phyloP scores from a whole-genome alignment of 2,113 vertebrate species.

The Heterochromis multidens region DNA sequence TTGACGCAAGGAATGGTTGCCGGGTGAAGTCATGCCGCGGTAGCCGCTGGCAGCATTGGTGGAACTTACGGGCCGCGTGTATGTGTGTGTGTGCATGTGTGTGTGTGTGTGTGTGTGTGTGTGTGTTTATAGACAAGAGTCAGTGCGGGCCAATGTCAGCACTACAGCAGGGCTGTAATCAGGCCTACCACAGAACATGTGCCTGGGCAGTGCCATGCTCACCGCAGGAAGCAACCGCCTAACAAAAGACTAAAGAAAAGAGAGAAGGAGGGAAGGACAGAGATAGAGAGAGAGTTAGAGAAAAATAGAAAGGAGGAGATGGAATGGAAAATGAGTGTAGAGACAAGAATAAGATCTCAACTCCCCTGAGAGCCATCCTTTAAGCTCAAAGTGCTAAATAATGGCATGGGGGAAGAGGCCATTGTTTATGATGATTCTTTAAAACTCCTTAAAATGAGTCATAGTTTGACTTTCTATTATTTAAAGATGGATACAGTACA shows the following conservation, averaged over 20 bases:
- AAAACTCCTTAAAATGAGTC: background rate
- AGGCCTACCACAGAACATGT: slow-evolving; percentile 74
- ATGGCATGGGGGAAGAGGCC: background rate
- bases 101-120: slow-evolving; percentile 35
- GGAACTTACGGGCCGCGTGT: slow-evolving; percentile 66
- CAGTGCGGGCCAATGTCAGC: slow-evolving; percentile 76
- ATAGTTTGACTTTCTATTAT: background rate
- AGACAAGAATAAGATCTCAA: slow-evolving; percentile 2
- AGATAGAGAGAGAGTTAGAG: background rate
- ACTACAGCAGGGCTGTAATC: slow-evolving; percentile 78
- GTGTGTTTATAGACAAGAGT: slow-evolving; percentile 63
- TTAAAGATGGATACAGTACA: background rate
- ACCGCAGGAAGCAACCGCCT: slow-evolving; percentile 71
- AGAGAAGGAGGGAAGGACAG: slow-evolving; percentile 6
- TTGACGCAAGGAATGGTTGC: slow-evolving; percentile 76
- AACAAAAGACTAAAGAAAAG: slow-evolving; percentile 63
- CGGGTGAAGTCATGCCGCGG: slow-evolving; percentile 78
- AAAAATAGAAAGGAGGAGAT: background rate
- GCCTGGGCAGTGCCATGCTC: slow-evolving; percentile 68
- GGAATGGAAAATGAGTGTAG: slow-evolving; percentile 24
- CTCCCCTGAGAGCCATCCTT: background rate
- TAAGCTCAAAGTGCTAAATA: background rate
- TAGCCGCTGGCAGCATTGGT: slow-evolving; percentile 74
- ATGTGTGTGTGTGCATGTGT: slow-evolving; percentile 22
- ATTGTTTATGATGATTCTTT: background rate